Base-by-base conservation (phyloP, 2,113 vertebrate genomes). In the Tinamus guttatus region DNA sequence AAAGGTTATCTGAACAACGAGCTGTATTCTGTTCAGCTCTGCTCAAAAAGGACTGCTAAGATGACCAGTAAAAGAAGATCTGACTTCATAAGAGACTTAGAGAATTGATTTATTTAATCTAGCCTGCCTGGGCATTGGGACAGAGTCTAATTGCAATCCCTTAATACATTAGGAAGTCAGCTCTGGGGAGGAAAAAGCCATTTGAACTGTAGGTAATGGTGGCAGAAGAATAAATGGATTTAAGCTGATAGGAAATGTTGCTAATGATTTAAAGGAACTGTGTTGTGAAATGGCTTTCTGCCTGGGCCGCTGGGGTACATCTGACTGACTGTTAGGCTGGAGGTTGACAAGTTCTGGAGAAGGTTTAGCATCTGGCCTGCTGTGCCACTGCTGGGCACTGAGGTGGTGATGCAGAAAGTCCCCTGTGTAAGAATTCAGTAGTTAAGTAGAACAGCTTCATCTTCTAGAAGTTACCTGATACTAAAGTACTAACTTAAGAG, bases 221-320 rank as follows among this genome's bases (percentile, higher is more conserved):
- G 65, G 81, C 86, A 87, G 81, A 92, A 81, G 47, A 87, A 47
- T 58, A 93, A 95, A 92, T 89, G 47, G 22, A 20, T 90, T 93
- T 84, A 89, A 90, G 12, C 36, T 93, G 81, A 83, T 60, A 93
- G n/a, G 68, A 84, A 84, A 24, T 11, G 32, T 70, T 92, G 58
- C 52, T 71, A n/a, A 64, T 6, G 11, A 63, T 65, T 81, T 85
- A 73, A 77, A 95, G 69, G 52, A 75, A 74, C n/a, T 0, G 0
- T 16, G 64, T 27, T 90, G 6, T 0, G 2, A 1, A 1, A 43
- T 77, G 89, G 45, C 47, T 94, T 90, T 89, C 81, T 62, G 79
- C 12, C 2, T 24, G 60, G 34, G 9, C 3, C 1, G 15, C 5
- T 84, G 32, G 2, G 16, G 27, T 89, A 28, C 34, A 90, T 52